Evolutionary conservation across 2,888 invertebrate species (phyloP).

Genomic region (Tetramorium bicarinatum): DNA sequence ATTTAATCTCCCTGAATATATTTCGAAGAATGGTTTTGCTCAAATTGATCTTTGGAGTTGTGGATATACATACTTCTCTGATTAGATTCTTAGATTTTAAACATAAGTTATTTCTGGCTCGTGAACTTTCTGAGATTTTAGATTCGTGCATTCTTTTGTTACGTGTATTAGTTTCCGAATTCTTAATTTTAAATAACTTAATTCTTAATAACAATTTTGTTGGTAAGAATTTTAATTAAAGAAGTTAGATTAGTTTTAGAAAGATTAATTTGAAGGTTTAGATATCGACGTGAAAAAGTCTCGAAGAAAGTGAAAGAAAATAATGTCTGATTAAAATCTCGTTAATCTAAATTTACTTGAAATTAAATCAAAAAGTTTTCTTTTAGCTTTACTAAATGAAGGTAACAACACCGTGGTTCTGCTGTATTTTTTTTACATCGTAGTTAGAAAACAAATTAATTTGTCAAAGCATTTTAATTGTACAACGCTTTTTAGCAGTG

Average conservation of each 20-base stretch:
- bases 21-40: neutral
- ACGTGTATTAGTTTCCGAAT: neutral
- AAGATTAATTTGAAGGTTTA: neutral
- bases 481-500: constrained; percentile 14
- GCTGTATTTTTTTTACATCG: neutral
- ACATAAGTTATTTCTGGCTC: neutral
- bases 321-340: constrained; percentile 15
- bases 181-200: neutral
- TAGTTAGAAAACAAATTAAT: neutral
- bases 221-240: neutral
- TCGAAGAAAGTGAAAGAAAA: constrained; percentile 5
- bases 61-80: neutral
- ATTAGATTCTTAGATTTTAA: neutral
- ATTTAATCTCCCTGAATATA: neutral
- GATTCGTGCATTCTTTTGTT: neutral
- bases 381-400: neutral
- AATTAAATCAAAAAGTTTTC: constrained; percentile 3
- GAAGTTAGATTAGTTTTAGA: neutral
- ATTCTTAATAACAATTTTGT: neutral
- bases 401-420: no score
- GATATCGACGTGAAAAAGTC: neutral
- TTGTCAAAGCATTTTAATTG: constrained; percentile 20
- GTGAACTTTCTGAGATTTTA: neutral
- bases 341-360: constrained; percentile 11
- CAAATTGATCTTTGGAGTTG: neutral